Evolutionary conservation across 2,797 vertebrate genomes (phyloP), one percentile per base, ranked within the genome.

Genomic region (Salarias fasciatus): DNA sequence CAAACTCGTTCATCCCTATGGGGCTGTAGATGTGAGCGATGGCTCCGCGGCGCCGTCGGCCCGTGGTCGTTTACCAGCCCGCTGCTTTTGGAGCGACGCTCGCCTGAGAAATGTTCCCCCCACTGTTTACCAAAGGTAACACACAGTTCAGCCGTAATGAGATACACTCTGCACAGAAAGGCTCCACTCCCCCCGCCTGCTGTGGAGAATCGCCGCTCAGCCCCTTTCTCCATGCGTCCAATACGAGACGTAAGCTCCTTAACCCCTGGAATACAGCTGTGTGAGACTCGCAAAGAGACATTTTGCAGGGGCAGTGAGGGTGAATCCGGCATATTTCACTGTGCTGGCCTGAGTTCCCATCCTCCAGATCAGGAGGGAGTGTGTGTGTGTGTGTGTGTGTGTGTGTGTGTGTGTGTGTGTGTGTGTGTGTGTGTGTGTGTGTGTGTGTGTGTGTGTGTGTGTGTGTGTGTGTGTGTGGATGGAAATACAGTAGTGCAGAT

Each of bases 81-180:
- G 44, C 76, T 66, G 79, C 72, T 68, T 82, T 76, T 28, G 28
- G 69, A 85, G 73, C 40, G 70, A 74, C 28, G 63, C 72, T 55
- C 51, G 73, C 58, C 70, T 77, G 82, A 87, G 84, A 83, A 83
- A 88, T 76, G 77, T 68, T 49, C 63, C 63, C 63, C 63, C 69
- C 55, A 76, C 82, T 86, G 83, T 88, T 91, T 86, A 80, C 79
- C 61, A 86, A 87, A 91, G 90, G 90, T 91, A 88, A 89, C 74
- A 11, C 69, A 77, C 87, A 90, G 89, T 90, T 90, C 87, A 92
- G 72, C 63, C 37, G 62, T 86, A 77, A 85, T 78, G 83, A 80
- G 81, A 84, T 68, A 46, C 80, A 73, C 65, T 84, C 59, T 76
- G 69, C 73, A 73, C 63, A 47, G 73, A 79, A 51, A 83, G 75